phyloP scores from a whole-genome alignment of 2,888 invertebrate genomes.

The Calameuta filiformis region DNA sequence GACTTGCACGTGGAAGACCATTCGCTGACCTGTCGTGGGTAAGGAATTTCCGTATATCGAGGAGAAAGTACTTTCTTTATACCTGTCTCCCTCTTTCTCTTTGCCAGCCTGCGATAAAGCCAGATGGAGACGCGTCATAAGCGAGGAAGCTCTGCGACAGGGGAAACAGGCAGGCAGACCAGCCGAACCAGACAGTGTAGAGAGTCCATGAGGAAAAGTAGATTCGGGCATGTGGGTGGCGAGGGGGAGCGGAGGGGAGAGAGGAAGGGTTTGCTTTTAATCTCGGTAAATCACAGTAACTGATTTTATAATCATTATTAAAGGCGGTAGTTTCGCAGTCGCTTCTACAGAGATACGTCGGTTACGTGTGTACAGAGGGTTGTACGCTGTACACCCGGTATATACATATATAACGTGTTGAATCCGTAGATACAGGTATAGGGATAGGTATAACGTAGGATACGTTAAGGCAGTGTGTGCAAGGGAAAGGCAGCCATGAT shows the following conservation, averaged over 20 bases:
- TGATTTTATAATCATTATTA: slow-evolving; percentile 47
- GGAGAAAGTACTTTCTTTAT: slow-evolving; percentile 16
- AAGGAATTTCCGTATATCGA: not conserved
- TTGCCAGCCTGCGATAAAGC: not conserved
- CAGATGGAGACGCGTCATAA: too few species aligned
- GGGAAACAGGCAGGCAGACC: too few species aligned
- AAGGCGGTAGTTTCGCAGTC: slow-evolving; percentile 27
- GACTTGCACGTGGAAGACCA: slow-evolving; percentile 37
- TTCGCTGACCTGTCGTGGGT: slow-evolving; percentile 28
- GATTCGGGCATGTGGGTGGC: too few species aligned
- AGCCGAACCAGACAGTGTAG: too few species aligned
- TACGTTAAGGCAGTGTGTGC: not conserved
- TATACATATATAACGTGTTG: not conserved
- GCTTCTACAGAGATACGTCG: not conserved
- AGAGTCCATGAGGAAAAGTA: too few species aligned
- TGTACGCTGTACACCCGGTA: not conserved
- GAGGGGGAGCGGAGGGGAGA: not conserved
- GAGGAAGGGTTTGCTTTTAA: slow-evolving; percentile 37
- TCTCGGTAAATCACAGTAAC: slow-evolving; percentile 38
- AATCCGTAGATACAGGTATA: too few species aligned
- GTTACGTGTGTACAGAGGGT: not conserved
- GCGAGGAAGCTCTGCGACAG: too few species aligned
- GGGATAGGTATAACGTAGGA: too few species aligned
- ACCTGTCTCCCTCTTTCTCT: not conserved
- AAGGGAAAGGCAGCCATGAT: not conserved